Conservation (phyloP, 2,888 invertebrate genomes). For the Biston stratarius region DNA sequence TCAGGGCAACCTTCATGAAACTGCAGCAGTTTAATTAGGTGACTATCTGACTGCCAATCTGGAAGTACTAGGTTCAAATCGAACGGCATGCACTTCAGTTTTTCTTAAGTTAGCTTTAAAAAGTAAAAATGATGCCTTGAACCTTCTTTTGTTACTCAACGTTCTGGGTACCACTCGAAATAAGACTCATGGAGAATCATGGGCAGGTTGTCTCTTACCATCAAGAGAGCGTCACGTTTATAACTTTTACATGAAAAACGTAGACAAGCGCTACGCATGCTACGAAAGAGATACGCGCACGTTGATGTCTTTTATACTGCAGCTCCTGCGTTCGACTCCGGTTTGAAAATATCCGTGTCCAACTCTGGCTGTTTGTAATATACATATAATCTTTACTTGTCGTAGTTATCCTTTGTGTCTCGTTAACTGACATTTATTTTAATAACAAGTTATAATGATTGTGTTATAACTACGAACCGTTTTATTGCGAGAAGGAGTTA, state of each 20-base stretch:
- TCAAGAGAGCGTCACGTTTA: neutral
- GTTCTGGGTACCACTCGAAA: no score
- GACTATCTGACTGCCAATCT: no score
- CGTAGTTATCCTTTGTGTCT: conserved; percentile 54
- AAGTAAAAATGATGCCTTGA: no score
- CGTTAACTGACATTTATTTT: conserved; percentile 61
- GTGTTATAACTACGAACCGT: conserved; percentile 50
- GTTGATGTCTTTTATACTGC: conserved; percentile 65
- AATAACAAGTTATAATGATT: conserved; percentile 55
- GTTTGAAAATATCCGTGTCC: conserved; percentile 1
- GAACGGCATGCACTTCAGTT: no score
- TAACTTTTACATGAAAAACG: neutral
- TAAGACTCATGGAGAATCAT: neutral
- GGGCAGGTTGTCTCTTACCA: no score
- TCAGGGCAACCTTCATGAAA: no score
- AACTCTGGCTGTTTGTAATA: conserved; percentile 34
- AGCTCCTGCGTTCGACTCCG: conserved; percentile 34
- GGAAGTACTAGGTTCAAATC: no score
- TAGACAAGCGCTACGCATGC: conserved; percentile 26
- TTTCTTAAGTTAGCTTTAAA: no score
- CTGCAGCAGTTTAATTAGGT: no score
- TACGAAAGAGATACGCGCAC: conserved; percentile 47
- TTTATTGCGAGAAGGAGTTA: conserved; percentile 52
- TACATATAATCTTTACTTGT: conserved; percentile 33
- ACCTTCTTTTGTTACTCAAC: no score